Conservation (phyloP, 2,113 vertebrate genomes). For the Podocnemis expansa region DNA sequence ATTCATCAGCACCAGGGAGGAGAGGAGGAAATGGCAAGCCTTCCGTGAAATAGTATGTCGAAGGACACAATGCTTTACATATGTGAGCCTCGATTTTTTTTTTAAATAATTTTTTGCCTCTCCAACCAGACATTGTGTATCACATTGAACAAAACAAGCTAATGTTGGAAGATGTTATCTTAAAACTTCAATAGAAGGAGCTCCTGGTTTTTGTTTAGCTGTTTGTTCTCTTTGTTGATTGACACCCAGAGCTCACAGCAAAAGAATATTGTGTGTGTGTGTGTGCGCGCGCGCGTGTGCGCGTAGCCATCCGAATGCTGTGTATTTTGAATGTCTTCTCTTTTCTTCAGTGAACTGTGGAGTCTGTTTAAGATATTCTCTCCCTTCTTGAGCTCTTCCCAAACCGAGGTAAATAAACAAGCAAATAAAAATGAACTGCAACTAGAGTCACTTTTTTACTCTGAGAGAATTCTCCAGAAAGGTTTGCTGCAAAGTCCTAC, state of each 20-base stretch:
- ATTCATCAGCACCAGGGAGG: constrained; percentile 79
- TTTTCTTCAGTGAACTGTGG: constrained; percentile 65
- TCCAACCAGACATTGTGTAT: constrained; percentile 51
- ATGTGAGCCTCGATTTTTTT: constrained; percentile 61
- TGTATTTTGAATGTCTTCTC: constrained; percentile 69
- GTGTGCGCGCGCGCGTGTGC: constrained; percentile 25
- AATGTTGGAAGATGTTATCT: constrained; percentile 57
- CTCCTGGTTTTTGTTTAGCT: constrained; percentile 69
- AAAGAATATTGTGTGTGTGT: constrained; percentile 44
- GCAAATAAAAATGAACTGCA: constrained; percentile 13
- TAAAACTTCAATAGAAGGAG: constrained; percentile 72
- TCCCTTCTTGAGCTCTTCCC: constrained; percentile 60
- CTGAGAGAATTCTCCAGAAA: constrained; percentile 60
- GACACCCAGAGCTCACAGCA: constrained; percentile 67
- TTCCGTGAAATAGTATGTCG: constrained; percentile 73
- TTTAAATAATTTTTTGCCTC: background rate
- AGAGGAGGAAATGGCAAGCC: constrained; percentile 68
- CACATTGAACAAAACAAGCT: constrained; percentile 60
- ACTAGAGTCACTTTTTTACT: constrained; percentile 69
- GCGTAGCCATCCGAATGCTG: constrained; percentile 33
- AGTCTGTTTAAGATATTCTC: constrained; percentile 63
- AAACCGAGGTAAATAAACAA: constrained; percentile 59
- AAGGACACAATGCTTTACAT: constrained; percentile 71
- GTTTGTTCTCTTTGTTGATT: constrained; percentile 75
- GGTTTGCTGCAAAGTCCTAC: constrained; percentile 62